Evolutionary conservation across 2,888 invertebrate genomes (phyloP).

Genomic region (Polietes domitor): DNA sequence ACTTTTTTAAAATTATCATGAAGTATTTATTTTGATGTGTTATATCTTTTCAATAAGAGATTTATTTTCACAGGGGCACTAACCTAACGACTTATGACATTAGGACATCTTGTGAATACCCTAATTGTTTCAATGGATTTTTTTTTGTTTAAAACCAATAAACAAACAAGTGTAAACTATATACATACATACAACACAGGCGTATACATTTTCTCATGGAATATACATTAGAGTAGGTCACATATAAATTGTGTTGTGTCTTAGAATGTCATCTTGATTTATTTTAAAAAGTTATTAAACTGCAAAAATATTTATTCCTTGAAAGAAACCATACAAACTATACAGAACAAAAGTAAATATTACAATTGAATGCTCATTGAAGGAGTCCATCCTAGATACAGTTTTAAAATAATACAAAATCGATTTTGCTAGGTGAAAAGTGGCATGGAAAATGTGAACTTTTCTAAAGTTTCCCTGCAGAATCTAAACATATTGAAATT

Average conservation of each 20-base stretch:
- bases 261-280: too few species aligned
- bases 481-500: too few species aligned
- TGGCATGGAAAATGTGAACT: too few species aligned
- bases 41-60: background rate
- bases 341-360: background rate
- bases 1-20: background rate
- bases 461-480: too few species aligned
- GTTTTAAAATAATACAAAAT: too few species aligned
- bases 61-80: too few species aligned
- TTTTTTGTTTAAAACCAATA: constrained; percentile 9
- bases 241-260: too few species aligned
- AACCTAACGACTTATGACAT: background rate
- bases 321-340: background rate
- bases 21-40: background rate
- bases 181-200: background rate
- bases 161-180: constrained; percentile 10
- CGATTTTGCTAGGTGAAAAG: too few species aligned
- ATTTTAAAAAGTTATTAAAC: background rate
- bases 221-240: too few species aligned
- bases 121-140: background rate
- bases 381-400: too few species aligned
- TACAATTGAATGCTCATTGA: background rate
- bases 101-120: too few species aligned
- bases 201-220: too few species aligned
- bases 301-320: background rate